A percentile compares a stretch with the other conserved stretches of the same genome.
phyloP scores from a whole-genome alignment of 2,113 vertebrate species.

The Malurus melanocephalus region DNA sequence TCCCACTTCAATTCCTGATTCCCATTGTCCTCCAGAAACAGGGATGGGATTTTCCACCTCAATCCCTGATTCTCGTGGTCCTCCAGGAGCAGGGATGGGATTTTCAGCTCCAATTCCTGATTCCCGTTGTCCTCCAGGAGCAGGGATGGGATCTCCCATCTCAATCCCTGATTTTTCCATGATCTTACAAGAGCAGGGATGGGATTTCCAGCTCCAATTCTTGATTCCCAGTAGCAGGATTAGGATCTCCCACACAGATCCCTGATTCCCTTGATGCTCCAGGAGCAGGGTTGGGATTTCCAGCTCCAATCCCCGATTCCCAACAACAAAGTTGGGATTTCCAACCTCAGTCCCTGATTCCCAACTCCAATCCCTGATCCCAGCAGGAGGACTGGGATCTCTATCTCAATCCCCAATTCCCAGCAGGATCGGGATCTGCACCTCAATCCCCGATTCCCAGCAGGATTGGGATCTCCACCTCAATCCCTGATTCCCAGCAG shows the following conservation, averaged over 20 bases:
- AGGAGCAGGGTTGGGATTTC: background rate
- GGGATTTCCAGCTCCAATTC: background rate
- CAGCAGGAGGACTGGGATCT: too few species aligned
- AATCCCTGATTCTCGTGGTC: rapidly evolving
- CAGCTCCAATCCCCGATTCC: background rate
- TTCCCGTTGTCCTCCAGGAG: too few species aligned
- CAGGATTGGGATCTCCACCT: too few species aligned
- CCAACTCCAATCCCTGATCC: too few species aligned
- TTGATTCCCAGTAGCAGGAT: rapidly evolving
- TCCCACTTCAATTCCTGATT: background rate
- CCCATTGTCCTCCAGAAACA: background rate
- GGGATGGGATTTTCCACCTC: background rate
- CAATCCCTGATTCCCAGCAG: too few species aligned
- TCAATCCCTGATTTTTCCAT: rapidly evolving
- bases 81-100: background rate
- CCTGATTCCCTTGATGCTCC: background rate
- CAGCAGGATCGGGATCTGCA: too few species aligned
- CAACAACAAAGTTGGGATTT: background rate
- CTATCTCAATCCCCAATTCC: too few species aligned
- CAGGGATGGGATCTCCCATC: background rate
- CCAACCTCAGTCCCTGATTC: too few species aligned
- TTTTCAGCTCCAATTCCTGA: rapidly evolving
- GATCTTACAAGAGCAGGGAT: rapidly evolving
- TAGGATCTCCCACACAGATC: rapidly evolving
- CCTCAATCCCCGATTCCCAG: too few species aligned